Conservation (phyloP, 2,113 vertebrate genomes). For the Eretmochelys imbricata region DNA sequence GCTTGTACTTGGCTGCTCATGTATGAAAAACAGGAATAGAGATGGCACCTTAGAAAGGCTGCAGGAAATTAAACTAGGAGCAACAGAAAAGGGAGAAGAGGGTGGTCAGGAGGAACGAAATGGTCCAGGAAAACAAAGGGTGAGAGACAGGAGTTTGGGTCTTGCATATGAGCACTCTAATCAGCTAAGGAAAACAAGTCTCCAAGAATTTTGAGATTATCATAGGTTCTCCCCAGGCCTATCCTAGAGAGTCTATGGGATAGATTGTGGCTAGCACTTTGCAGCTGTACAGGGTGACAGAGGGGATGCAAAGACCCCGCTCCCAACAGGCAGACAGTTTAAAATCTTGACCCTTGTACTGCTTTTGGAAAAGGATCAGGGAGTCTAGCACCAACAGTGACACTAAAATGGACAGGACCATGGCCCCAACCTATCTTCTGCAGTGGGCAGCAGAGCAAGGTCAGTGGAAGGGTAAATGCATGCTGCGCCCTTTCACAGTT, state of each 20-base stretch:
- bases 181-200: neutral
- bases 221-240: accelerated
- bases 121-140: neutral
- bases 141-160: neutral
- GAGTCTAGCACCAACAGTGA: neutral
- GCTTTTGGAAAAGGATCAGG: neutral
- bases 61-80: neutral
- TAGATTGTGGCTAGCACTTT: neutral
- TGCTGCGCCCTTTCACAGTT: neutral
- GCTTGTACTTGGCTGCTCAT: neutral
- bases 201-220: neutral
- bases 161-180: neutral
- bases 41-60: neutral
- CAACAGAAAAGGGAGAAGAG: neutral
- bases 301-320: neutral
- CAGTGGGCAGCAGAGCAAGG: neutral
- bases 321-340: neutral
- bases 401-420: neutral
- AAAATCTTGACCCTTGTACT: neutral
- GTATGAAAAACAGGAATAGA: accelerated
- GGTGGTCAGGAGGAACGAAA: neutral
- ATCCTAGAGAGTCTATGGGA: neutral
- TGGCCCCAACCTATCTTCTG: neutral
- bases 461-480: neutral
- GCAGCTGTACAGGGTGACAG: neutral